Base-by-base conservation (phyloP, 2,888 invertebrate genomes). In the Eumerus sabulonum region DNA sequence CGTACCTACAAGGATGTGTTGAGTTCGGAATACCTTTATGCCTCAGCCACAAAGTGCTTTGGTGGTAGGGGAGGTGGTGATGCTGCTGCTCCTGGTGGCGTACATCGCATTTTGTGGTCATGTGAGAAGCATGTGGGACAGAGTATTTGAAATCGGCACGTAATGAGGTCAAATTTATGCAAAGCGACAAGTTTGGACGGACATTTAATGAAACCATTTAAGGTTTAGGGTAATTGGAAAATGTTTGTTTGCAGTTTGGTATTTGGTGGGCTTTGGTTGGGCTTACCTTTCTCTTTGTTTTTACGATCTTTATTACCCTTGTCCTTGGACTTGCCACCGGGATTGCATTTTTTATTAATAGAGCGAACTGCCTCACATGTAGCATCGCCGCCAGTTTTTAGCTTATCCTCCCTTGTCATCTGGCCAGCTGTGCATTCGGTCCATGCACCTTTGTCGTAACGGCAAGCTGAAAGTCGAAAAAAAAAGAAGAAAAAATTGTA, bases 381-480 rank as follows among this genome's bases (percentile, higher is more conserved):
- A 14, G 93, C 90, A 87, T 95, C 95, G 84, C 93, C 93, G 86
- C 94, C 94, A 56, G 93, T 90, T 90, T 95, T 96, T 85, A 96
- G 89, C 89, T 93, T 93, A 87, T 96, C 95, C 84, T 93, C 93
- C 86, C 96, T 91, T 83, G 93, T 93, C 93, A 96, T 95, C 90
- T 93, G 92, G 79, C 94, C 94, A 85, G 92, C 93, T 82, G 91
- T 91, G 90, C 96, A 96, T 86, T 93, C 94, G 85, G 93, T 93
- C 95, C 96, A 96, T 68, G 94, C 89, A n/a, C 96, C 95, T 89
- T 96, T 96, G 85, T 95, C 95, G 89, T 96, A 96, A 84, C 96
- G 94, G 89, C 96, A 96, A 83, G 94, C 96, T 90, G 84, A 83
- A 84, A 79, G 12, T 9, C 7, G 40, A 40, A 40, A 40, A 5